Percentiles rank a stretch among this genome's conserved stretches.
Conservation (phyloP, 2,797 vertebrate genomes). For the Clarias pachynema region DNA sequence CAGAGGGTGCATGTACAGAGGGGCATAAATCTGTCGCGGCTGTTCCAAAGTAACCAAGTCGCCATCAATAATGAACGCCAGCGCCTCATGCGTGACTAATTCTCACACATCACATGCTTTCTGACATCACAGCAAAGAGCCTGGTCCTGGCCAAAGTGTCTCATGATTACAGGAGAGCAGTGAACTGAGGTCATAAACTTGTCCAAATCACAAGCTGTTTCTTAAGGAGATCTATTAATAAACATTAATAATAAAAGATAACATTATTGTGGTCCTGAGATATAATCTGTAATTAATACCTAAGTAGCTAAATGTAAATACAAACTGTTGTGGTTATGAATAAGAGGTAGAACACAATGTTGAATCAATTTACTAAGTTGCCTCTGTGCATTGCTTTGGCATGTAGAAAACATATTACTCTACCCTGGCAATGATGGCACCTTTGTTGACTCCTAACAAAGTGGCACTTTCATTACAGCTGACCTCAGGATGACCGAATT, state of each 20-base stretch:
- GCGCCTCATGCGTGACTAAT: slow-evolving; percentile 71
- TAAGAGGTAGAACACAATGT: background rate
- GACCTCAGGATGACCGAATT: slow-evolving; percentile 17
- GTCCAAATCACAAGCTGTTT: background rate
- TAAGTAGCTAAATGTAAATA: background rate
- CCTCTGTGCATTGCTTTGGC: slow-evolving; percentile 5
- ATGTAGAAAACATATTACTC: slow-evolving; percentile 34
- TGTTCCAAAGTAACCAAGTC: slow-evolving; percentile 46
- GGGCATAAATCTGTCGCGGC: slow-evolving; percentile 63
- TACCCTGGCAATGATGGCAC: slow-evolving; percentile 21
- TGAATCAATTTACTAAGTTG: background rate
- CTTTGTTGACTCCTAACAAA: slow-evolving; percentile 45
- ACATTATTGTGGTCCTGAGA: slow-evolving; percentile 7
- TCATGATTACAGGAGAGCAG: slow-evolving; percentile 39
- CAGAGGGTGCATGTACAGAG: slow-evolving; percentile 31
- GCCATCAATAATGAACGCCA: slow-evolving; percentile 72
- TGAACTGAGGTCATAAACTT: slow-evolving; percentile 8
- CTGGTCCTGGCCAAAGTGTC: slow-evolving; percentile 6
- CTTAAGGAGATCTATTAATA: background rate
- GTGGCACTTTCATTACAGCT: slow-evolving; percentile 39
- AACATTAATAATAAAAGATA: background rate
- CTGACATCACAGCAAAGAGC: slow-evolving; percentile 40
- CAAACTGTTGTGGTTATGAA: background rate
- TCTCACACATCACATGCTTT: slow-evolving; percentile 50
- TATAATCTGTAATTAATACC: background rate